phyloP scores from a whole-genome alignment of 2,113 vertebrate genomes.

The Odontesthes bonariensis region DNA sequence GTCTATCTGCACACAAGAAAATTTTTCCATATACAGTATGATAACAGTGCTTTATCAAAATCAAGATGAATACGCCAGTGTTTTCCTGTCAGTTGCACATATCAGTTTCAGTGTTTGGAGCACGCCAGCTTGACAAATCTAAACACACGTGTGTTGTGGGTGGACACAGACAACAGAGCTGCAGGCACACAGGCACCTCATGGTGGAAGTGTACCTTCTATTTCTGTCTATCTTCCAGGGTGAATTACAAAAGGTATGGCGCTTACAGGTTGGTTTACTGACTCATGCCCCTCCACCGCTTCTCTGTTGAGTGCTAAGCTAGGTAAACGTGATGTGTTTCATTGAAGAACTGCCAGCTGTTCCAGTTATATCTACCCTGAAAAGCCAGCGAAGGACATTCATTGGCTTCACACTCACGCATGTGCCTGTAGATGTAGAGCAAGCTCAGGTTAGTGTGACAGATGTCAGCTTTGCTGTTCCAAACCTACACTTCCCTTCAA shows the following conservation, averaged over 20 bases:
- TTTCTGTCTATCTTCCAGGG: constrained; percentile 51
- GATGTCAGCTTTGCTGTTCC: constrained; percentile 68
- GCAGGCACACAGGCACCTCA: constrained; percentile 30
- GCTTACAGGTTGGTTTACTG: constrained; percentile 58
- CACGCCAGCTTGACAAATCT: constrained; percentile 53
- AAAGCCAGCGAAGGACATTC: constrained; percentile 50
- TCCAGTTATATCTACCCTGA: constrained; percentile 32
- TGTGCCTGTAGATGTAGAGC: constrained; percentile 62
- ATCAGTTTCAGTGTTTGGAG: constrained; percentile 59
- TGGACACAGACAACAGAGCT: constrained; percentile 30
- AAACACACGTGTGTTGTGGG: constrained; percentile 58
- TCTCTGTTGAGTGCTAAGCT: constrained; percentile 41
- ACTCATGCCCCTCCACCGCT: constrained; percentile 31
- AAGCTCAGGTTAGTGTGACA: constrained; percentile 68
- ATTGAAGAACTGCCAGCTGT: constrained; percentile 56
- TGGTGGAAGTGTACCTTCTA: constrained; percentile 68
- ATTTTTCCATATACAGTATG: constrained; percentile 17
- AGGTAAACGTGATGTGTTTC: constrained; percentile 31
- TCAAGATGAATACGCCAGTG: constrained; percentile 26
- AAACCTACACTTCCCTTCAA: constrained; percentile 78
- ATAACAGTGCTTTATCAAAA: constrained; percentile 39
- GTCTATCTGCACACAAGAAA: constrained; percentile 20
- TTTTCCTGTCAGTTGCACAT: constrained; percentile 32
- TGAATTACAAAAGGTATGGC: constrained; percentile 57
- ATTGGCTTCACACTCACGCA: constrained; percentile 53